These are phyloP conservation scores for Geophilus truncorum DNA, from an alignment of 2,888 invertebrate species.

Conservation along the genomic window DNA sequence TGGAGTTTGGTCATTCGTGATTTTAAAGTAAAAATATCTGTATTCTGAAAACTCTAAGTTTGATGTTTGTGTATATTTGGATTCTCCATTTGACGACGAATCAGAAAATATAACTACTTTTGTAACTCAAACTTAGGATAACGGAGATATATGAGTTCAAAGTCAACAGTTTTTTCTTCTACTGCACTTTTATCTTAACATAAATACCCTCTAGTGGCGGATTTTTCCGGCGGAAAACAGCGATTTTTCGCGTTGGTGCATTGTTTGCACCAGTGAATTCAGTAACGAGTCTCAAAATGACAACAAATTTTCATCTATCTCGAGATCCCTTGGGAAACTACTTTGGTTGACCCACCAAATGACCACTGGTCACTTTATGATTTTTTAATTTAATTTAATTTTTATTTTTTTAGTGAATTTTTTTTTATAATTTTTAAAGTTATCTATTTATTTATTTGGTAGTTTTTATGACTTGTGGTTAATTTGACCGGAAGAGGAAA, in stretches of 20 bases:
- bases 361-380: background rate
- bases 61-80: no score
- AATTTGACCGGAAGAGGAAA: background rate
- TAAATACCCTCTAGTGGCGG: background rate
- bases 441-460: background rate
- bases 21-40: no score
- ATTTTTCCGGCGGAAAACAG: background rate
- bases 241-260: background rate
- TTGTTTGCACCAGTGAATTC: slow-evolving; percentile 16
- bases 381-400: background rate
- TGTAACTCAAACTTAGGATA: no score
- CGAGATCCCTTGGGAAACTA: background rate
- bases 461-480: background rate
- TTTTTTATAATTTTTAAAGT: background rate
- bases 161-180: no score
- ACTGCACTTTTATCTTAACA: no score
- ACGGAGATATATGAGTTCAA: no score
- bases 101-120: no score
- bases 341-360: background rate
- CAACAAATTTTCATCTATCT: background rate
- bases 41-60: no score
- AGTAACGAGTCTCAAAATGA: slow-evolving; percentile 3
- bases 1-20: no score
- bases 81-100: no score
- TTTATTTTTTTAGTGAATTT: background rate